A percentile compares a stretch with the other conserved stretches of the same genome.
These are phyloP conservation scores for Gracilinanus agilis DNA, from an alignment of 2,113 vertebrate species.

Conservation along the genomic window DNA sequence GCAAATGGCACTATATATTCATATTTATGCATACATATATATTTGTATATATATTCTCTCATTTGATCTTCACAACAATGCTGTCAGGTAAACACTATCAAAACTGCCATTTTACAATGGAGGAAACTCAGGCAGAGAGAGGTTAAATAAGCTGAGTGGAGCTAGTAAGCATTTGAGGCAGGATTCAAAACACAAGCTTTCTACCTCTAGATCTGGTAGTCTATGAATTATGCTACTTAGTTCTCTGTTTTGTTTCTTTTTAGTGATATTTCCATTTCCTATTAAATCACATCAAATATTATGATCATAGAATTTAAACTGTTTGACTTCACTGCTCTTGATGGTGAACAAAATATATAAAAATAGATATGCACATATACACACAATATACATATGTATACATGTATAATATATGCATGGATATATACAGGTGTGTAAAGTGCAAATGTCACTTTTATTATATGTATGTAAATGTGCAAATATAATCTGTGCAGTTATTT, in stretches of 20 bases:
- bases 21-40: too few species aligned
- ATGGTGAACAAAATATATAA: neutral
- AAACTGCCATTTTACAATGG: neutral
- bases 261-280: neutral
- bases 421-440: neutral
- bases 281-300: neutral
- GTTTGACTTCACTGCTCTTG: neutral
- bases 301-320: neutral
- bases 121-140: neutral
- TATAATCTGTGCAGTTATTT: neutral
- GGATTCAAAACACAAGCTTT: neutral
- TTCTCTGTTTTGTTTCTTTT: neutral
- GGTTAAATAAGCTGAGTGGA: neutral
- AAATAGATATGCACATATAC: neutral
- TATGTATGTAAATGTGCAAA: neutral
- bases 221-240: neutral
- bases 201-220: neutral
- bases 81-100: neutral
- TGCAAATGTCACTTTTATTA: neutral
- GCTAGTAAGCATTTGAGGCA: neutral
- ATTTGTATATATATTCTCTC: neutral
- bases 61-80: neutral
- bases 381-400: neutral
- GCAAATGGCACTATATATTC: neutral
- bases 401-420: neutral